Evolutionary conservation across 2,113 vertebrate genomes (phyloP).

Genomic region (Eleginops maclovinus): DNA sequence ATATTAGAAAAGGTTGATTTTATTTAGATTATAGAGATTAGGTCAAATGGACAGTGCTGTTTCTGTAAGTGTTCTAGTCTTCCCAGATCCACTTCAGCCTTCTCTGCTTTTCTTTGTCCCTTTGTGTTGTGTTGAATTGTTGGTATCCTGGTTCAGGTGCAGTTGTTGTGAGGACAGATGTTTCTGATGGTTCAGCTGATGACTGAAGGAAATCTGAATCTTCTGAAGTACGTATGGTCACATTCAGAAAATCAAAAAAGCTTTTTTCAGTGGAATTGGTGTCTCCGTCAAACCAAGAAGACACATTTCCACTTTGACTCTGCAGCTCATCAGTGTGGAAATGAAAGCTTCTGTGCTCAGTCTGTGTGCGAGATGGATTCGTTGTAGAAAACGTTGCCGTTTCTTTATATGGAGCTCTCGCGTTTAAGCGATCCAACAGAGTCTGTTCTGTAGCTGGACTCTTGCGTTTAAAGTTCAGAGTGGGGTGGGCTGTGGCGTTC

Average conservation of each 20-base stretch:
- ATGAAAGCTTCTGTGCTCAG: slow-evolving; percentile 1
- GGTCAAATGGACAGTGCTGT: neutral
- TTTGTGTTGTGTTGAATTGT: slow-evolving; percentile 11
- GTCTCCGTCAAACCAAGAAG: slow-evolving; percentile 4
- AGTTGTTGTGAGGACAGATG: neutral
- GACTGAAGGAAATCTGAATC: neutral
- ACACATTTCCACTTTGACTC: slow-evolving; percentile 13
- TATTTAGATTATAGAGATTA: neutral
- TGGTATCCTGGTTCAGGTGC: neutral
- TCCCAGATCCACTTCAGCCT: slow-evolving; percentile 20
- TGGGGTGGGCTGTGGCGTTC: neutral
- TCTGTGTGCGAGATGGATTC: neutral
- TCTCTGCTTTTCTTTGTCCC: neutral
- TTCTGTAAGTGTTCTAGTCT: neutral
- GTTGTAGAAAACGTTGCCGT: slow-evolving; percentile 4
- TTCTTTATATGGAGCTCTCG: neutral
- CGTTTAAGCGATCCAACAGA: neutral
- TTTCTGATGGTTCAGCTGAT: neutral
- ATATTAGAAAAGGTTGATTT: neutral
- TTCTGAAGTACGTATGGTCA: neutral
- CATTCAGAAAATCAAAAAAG: slow-evolving; percentile 2
- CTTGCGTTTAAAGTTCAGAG: neutral
- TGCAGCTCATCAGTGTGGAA: neutral
- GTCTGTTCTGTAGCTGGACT: neutral
- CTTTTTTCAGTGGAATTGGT: slow-evolving; percentile 4